Conservation (phyloP, 2,113 vertebrate species). For the Chunga burmeisteri region DNA sequence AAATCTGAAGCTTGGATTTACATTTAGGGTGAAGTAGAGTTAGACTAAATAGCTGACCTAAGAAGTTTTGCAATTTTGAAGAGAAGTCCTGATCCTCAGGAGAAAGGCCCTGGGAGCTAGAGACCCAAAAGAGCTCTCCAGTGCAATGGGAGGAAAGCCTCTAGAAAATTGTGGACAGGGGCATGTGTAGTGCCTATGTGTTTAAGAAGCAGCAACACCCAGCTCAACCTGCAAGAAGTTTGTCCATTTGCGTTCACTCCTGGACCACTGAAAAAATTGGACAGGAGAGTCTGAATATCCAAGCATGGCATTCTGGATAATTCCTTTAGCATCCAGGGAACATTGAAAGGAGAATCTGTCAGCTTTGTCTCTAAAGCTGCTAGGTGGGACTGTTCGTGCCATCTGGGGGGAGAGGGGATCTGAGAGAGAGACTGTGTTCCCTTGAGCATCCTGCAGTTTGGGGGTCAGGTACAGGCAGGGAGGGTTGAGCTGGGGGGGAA, state of each 20-base stretch:
- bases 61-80: background rate
- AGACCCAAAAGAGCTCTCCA: background rate
- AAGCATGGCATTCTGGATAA: background rate
- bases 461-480: background rate
- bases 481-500: background rate
- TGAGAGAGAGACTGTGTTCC: background rate
- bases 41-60: background rate
- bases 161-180: background rate
- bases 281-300: background rate
- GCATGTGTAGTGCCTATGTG: background rate
- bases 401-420: background rate
- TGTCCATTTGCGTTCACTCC: background rate
- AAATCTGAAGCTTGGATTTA: conserved; percentile 34
- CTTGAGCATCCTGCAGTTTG: background rate
- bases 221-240: background rate
- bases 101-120: background rate
- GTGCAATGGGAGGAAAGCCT: background rate
- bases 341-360: background rate
- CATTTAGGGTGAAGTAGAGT: background rate
- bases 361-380: background rate
- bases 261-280: background rate
- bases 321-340: background rate
- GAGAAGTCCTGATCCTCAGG: background rate
- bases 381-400: background rate
- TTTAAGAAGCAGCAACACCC: background rate